Evolutionary conservation across 2,888 invertebrate species (phyloP), one percentile per base, ranked within the genome.

Genomic region (Alloscopus bannaensis): DNA sequence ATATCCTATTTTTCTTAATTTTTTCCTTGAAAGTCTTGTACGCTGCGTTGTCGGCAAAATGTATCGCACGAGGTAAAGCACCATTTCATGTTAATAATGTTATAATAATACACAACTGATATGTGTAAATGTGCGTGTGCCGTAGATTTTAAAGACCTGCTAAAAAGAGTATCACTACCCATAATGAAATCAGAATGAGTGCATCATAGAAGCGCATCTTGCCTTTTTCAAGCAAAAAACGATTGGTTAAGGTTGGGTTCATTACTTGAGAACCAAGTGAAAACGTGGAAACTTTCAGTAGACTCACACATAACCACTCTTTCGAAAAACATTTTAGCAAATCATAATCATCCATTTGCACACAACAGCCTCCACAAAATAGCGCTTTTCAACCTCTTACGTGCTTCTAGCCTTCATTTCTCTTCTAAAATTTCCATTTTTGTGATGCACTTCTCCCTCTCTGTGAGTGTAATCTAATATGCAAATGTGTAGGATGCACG

Each of bases 261-360:
- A 22, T 52, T 66, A 68, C 36, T 64, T n/a, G n/a, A 52, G 36
- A 68, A 13, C 16, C 22, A 68, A 68, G 68, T 68, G 68, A 68
- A 68, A 68, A 18, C 40, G 68, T 68, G 68, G 68, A 68, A 68
- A 68, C 68, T 16, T 68, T 68, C 55, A 52, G 31, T 59, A 20
- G 31, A n/a, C n/a, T n/a, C n/a, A n/a, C 59, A 59, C 18, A n/a
- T n/a, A n/a, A n/a, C n/a, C n/a, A n/a, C n/a, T n/a, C n/a, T n/a
- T n/a, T n/a, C n/a, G n/a, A n/a, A n/a, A n/a, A n/a, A n/a, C n/a
- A n/a, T n/a, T n/a, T n/a, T n/a, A n/a, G n/a, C n/a, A n/a, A n/a
- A n/a, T n/a, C n/a, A n/a, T n/a, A n/a, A n/a, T 55, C 22, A 6
- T 55, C 24, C 55, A 55, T 26, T 55, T 55, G n/a, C 6, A 22